Evolutionary conservation across 1,140 invertebrate genomes (phyloP), one percentile per base, ranked within the genome.

Genomic region (Physella acuta): DNA sequence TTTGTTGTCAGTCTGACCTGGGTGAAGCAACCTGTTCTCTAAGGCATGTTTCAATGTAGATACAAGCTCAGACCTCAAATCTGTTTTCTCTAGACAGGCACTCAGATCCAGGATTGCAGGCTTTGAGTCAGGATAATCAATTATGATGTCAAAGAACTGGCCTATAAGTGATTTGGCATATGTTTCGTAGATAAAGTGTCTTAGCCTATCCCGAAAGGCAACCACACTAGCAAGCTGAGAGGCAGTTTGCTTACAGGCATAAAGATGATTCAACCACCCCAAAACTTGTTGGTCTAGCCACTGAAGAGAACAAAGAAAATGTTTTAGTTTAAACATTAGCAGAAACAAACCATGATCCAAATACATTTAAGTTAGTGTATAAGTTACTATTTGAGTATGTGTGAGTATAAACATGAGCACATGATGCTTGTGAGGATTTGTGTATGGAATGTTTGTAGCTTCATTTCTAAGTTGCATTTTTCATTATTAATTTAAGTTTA

Each of bases 91-190:
- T 71, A 98, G 86, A 82, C 95, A 97, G 44, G 90, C 84, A 74
- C 91, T 90, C 31, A 99, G 87, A 85, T 99, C 96, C 81, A 94
- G 90, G 26, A 99, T 88, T 1, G 94, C 94, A 30, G 94, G 93
- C 77, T 94, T 90, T 5, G 95, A 98, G 77, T 98, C 95, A 2
- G 96, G 96, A 88, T 93, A 98, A 82, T 98, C 94, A 82, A 97
- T 95, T 68, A 97, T 95, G 61, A 97, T 97, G 78, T 93, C 94
- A 82, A 98, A 98, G 53, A 98, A 87, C 81, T 97, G 93, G 78
- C 94, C 91, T 67, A 97, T 96, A 75, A 94, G 89, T 58, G 91
- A 89, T 80, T 90, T 90, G 20, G 93, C 94, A 79, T 95, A 97
- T 11, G 90, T 93, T 83, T 95, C 92, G 80, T 93, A 94, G 58